phyloP scores from a whole-genome alignment of 1,140 invertebrate genomes.

The Drosophila paulistorum region DNA sequence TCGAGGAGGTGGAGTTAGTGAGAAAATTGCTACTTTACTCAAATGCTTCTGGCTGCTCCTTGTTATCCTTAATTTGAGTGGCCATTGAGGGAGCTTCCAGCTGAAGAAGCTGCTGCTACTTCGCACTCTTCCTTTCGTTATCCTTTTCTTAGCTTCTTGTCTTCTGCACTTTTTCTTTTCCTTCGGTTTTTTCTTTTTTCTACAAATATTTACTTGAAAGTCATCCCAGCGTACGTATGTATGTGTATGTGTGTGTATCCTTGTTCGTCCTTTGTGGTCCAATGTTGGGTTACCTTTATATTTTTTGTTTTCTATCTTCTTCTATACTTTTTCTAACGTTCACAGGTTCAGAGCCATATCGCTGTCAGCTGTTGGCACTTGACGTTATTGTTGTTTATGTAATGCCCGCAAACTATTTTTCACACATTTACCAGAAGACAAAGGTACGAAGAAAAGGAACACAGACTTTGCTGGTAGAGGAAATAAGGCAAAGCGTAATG shows the following conservation, averaged over 20 bases:
- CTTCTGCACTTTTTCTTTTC: not conserved
- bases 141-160: constrained; percentile 17
- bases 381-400: constrained; percentile 47
- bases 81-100: constrained; percentile 63
- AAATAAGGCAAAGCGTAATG: not conserved
- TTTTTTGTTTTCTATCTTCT: not conserved
- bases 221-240: constrained; percentile 38
- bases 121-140: constrained; percentile 37
- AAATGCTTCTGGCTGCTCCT: constrained; percentile 41
- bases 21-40: constrained; percentile 69
- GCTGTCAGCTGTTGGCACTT: constrained; percentile 54
- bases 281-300: constrained; percentile 1
- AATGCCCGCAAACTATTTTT: constrained; percentile 56
- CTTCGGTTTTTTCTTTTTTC: constrained; percentile 30
- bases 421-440: constrained; percentile 55
- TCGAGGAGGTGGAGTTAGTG: not conserved
- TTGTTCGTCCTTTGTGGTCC: constrained; percentile 29
- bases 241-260: constrained; percentile 44
- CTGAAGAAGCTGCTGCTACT: constrained; percentile 16
- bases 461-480: not conserved
- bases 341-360: constrained; percentile 30
- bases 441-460: not conserved
- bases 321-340: constrained; percentile 1
- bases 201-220: constrained; percentile 73
- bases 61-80: constrained; percentile 80